phyloP scores from a whole-genome alignment of 2,888 invertebrate species.

The Apodemia zela region DNA sequence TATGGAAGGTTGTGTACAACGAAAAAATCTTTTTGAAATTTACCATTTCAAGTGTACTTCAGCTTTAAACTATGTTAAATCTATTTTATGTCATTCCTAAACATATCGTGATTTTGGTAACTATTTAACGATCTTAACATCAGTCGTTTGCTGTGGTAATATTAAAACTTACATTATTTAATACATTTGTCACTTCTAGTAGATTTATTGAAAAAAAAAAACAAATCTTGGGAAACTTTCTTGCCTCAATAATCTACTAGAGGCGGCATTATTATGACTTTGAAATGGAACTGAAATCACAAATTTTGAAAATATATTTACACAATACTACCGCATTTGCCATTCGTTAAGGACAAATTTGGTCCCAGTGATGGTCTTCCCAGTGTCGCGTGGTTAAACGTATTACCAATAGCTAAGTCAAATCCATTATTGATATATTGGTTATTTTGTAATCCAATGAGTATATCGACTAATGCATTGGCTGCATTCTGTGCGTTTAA shows the following conservation, averaged over 20 bases:
- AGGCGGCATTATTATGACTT: conserved; percentile 4
- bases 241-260: conserved; percentile 14
- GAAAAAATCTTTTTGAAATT: background rate
- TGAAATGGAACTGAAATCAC: conserved; percentile 10
- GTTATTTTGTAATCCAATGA: conserved; percentile 69
- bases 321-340: conserved; percentile 71
- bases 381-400: conserved; percentile 52
- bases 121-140: conserved; percentile 30
- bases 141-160: conserved; percentile 14
- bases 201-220: background rate
- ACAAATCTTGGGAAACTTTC: background rate
- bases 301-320: conserved; percentile 36
- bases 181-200: conserved; percentile 4
- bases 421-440: conserved; percentile 66
- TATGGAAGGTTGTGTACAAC: background rate
- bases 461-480: conserved; percentile 67
- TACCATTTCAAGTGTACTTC: conserved; percentile 1
- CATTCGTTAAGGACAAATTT: conserved; percentile 64
- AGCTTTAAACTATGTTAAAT: conserved; percentile 16
- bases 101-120: conserved; percentile 39
- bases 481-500: conserved; percentile 67
- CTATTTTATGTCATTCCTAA: conserved; percentile 21
- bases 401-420: conserved; percentile 41
- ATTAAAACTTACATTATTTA: conserved; percentile 1
- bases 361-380: conserved; percentile 54